Conservation (phyloP, 2,113 vertebrate species). For the Nipponia nippon region DNA sequence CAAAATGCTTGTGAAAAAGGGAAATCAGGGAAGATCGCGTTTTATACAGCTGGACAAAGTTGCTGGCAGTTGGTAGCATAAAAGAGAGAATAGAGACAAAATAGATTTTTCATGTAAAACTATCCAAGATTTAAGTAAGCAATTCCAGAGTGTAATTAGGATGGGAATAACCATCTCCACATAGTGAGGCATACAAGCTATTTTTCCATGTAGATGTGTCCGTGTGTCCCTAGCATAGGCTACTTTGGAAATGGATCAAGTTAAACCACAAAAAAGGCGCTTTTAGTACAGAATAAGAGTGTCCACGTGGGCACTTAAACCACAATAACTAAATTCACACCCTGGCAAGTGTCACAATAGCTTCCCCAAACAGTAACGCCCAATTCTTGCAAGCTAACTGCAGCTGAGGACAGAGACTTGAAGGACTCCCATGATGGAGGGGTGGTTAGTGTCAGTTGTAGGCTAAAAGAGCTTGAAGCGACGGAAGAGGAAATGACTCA, state of each 20-base stretch:
- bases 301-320: background rate
- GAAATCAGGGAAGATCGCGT: background rate
- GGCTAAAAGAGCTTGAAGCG: background rate
- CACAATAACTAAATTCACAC: background rate
- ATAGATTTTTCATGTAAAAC: background rate
- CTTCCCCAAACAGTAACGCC: background rate
- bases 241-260: background rate
- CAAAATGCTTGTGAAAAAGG: background rate
- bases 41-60: background rate
- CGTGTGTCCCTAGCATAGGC: background rate
- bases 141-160: background rate
- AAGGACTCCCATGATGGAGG: background rate
- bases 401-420: background rate
- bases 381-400: background rate
- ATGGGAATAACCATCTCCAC: background rate
- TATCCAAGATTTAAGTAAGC: background rate
- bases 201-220: background rate
- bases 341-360: background rate
- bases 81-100: background rate
- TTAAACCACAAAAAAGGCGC: background rate
- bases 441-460: background rate
- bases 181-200: background rate
- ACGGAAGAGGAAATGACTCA: conserved; percentile 64
- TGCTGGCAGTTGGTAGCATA: background rate
- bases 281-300: background rate